These are phyloP conservation scores for Proteles cristata DNA, from an alignment of 2,113 vertebrate species.

Conservation along the genomic window DNA sequence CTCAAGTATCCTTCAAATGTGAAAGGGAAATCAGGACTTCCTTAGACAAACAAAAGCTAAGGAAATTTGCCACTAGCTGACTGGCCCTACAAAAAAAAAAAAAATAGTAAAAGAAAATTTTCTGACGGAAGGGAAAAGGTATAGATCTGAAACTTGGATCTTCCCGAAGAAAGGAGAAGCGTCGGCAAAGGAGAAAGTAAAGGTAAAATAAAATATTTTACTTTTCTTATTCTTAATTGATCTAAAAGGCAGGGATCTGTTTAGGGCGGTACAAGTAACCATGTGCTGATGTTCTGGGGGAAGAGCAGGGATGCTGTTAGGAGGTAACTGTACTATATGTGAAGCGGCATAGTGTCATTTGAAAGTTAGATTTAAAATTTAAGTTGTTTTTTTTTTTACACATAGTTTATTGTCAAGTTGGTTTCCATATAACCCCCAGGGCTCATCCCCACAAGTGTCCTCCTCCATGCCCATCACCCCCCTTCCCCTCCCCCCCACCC, in stretches of 20 bases:
- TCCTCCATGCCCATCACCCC: too few relatives aligned
- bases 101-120: not conserved
- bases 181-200: not conserved
- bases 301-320: too few relatives aligned
- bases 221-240: not conserved
- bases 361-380: too few relatives aligned
- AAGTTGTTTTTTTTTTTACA: too few relatives aligned
- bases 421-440: too few relatives aligned
- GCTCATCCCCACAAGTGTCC: too few relatives aligned
- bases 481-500: too few relatives aligned
- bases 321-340: too few relatives aligned
- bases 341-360: too few relatives aligned
- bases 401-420: too few relatives aligned
- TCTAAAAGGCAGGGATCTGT: not conserved
- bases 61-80: not conserved
- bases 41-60: not conserved
- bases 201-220: not conserved
- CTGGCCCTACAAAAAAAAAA: not conserved
- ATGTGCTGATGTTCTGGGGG: not conserved
- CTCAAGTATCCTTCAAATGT: not conserved
- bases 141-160: not conserved
- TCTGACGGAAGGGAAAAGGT: not conserved
- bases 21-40: not conserved
- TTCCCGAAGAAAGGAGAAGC: not conserved
- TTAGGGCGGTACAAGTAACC: not conserved